Evolutionary conservation across 2,888 invertebrate genomes (phyloP), one percentile per base, ranked within the genome.

Genomic region (Petrolisthes manimaculis): DNA sequence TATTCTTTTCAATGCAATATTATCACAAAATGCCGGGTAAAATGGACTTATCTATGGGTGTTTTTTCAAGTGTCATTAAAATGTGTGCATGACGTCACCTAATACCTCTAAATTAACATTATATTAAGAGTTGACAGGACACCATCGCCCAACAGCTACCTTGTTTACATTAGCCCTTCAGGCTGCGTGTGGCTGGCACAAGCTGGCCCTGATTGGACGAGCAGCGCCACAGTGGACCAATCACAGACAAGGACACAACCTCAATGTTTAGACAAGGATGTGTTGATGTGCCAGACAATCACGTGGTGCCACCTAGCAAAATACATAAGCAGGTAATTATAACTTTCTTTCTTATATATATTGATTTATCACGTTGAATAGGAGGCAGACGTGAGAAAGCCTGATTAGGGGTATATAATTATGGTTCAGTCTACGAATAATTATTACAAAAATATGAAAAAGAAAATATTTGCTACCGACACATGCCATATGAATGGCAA

Each of bases 121-220:
- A 55, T 37, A 77, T 21, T 6, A 21, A 8, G 74, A 51, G 71
- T 78, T 71, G 55, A 79, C 18, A 78, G 54, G 55, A n/a, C 9
- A 53, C 21, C 12, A 14, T 4, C 71, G 5, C 21, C 37, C 14
- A 54, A 18, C 37, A 84, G 18, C 21, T 8, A 24, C 3, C 5
- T 71, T 54, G 56, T 21, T 12, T 6, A 2, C 51, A 18, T 53
- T 83, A 83, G 83, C 83, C 67, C 55, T 83, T 83, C 83, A 79
- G 77, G 82, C 78, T 69, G 87, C 87, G 83, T 69, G 77, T 37
- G 51, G 54, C 61, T 54, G 21, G 54, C 55, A 55, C 37, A 78
- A n/a, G 71, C 83, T 5, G 51, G 9, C 67, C 37, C 61, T 69
- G 83, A 87, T 87, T 87, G 87, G 87, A 54, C 51, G 67, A 86